Conservation (phyloP, 2,888 invertebrate species). For the Campopleginae sp. region DNA sequence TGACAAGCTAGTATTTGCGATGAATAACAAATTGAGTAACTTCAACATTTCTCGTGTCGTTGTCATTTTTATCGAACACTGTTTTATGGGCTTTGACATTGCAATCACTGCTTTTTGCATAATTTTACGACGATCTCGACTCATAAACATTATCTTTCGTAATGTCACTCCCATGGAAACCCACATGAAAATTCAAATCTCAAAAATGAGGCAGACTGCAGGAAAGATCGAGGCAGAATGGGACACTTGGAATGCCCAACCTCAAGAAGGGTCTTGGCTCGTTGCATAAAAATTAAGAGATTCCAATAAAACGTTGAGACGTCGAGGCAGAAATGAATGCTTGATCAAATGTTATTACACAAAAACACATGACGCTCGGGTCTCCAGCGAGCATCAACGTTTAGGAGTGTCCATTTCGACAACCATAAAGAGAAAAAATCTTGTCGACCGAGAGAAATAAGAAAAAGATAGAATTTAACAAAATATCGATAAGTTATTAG, state of each 20-base stretch:
- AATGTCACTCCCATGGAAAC: not conserved
- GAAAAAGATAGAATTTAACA: not conserved
- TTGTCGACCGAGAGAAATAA: not conserved
- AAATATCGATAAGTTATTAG: not conserved
- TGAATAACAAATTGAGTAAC: constrained; percentile 38
- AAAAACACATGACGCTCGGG: too few relatives aligned
- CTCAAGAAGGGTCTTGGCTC: too few relatives aligned
- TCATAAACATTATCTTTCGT: not conserved
- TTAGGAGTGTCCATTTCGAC: too few relatives aligned
- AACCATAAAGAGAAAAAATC: not conserved
- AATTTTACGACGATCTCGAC: not conserved
- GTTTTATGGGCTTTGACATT: constrained; percentile 15
- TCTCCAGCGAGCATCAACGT: too few relatives aligned
- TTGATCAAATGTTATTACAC: too few relatives aligned
- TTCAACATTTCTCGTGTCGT: constrained; percentile 5
- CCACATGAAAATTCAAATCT: not conserved
- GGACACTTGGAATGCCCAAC: not conserved
- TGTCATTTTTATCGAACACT: constrained; percentile 15
- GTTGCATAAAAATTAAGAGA: too few relatives aligned
- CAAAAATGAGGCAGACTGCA: too few relatives aligned
- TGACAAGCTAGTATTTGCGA: not conserved
- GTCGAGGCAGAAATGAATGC: too few relatives aligned
- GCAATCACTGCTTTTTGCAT: not conserved
- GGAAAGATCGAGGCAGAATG: not conserved
- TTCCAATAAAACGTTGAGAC: too few relatives aligned